Evolutionary conservation across 2,797 vertebrate genomes (phyloP), one percentile per base, ranked within the genome.

Genomic region (Acanthis flammea): DNA sequence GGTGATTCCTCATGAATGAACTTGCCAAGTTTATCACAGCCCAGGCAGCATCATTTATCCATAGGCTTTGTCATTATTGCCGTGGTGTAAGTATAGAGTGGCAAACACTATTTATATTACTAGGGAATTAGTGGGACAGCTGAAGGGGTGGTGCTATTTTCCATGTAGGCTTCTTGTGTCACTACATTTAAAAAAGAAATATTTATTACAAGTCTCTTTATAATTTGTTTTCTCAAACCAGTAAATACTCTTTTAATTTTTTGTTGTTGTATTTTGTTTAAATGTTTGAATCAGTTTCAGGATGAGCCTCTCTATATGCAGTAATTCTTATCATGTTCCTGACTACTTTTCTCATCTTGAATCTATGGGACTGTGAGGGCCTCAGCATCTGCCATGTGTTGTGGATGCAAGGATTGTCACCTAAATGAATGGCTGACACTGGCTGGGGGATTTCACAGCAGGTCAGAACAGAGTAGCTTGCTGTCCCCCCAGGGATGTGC

Each of bases 111-210:
- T 84, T 84, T 81, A 25, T 91, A 41, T 42, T 70, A 15, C 50
- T 17, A 21, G 54, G 31, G 80, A 86, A 57, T 85, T 62, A 47
- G 63, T 25, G 78, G 68, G 80, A 87, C 92, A 92, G 88, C 74
- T 91, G 94, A 61, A 78, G 63, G 30, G 27, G 17, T 78, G 62
- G 22, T 58, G 3, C 50, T 90, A 16, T 65, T 82, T 70, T 70
- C 62, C 42, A 5, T 27, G 27, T 8, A 37, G 55, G 30, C 17
- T 76, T 76, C 71, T 48, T 50, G 7, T 66, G 44, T 76, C 55
- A 7, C 30, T 73, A 10, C 25, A 3, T 27, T 58, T 42, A 1
- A 1, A 17, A 67, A 71, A 23, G 14, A n/a, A 24, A 16, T 16
- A 47, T 28, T 50, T 33, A 13, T 58, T 75, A 14, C 13, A 45